Evolutionary conservation across 2,113 vertebrate genomes (phyloP), one percentile per base, ranked within the genome.

Genomic region (Megaceryle torquata): DNA sequence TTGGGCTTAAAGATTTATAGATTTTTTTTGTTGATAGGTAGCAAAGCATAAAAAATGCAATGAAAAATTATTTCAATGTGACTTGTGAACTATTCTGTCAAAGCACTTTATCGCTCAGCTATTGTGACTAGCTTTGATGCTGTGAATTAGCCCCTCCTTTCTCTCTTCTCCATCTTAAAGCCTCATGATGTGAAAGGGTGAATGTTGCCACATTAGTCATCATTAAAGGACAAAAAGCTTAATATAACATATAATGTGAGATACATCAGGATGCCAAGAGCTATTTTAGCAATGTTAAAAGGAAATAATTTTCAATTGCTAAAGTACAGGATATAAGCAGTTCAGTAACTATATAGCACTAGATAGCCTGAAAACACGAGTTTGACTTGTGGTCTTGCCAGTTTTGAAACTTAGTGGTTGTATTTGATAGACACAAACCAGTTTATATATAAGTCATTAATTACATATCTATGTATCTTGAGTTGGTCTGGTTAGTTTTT

Each of bases 1-100:
- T 19, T 17, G 46, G 48, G 82, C 50, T 95, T 97, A 89, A 94
- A 96, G 67, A 85, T 91, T 94, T 95, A 87, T 87, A 94, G 46
- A 21, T 57, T 79, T 70, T 87, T 96, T 89, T 19, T 71, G 22
- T 56, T 83, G 63, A 87, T 91, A 91, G 70, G 35, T 86, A 70
- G 70, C 72, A 86, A 28, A 95, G 68, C 64, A 93, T 72, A 95
- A 96, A 97, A 91, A 16, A 61, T 72, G 28, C 92, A 93, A 82
- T 91, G 37, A 50, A 77, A 84, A 90, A 95, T 95, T 91, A 90
- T 69, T 95, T 92, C 53, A 63, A 0, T 48, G 21, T 92, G 53
- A 86, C 86, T 94, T 94, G 82, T 80, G 50, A 95, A 85, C 76
- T 82, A 29, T 29, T 91, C 35, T 91, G 59, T 94, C 91, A 85